These are phyloP conservation scores for Lota lota DNA, from an alignment of 2,113 vertebrate species.

Conservation along the genomic window DNA sequence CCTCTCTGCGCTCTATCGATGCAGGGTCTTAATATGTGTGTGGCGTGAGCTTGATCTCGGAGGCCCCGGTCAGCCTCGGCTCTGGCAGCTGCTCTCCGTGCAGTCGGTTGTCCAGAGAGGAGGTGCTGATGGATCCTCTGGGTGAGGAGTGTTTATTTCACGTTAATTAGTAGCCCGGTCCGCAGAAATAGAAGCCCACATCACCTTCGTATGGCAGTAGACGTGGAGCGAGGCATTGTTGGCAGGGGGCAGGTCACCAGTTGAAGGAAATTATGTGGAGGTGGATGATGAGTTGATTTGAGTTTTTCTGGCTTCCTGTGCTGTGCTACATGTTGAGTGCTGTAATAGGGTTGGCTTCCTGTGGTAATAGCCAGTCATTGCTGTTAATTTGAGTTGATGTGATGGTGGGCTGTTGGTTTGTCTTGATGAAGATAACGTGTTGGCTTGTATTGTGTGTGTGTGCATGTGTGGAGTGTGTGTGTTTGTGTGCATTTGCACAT, in stretches of 20 bases:
- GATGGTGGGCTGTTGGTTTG: too few relatives aligned
- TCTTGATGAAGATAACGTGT: not conserved
- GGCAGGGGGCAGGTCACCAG: not conserved
- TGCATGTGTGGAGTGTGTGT: conserved; percentile 1
- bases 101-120: conserved; percentile 9
- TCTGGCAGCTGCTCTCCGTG: conserved; percentile 39
- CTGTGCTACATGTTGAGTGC: too few relatives aligned
- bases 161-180: conserved; percentile 25
- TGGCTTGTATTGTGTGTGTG: not conserved
- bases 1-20: conserved; percentile 57
- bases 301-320: not conserved
- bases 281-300: not conserved
- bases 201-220: not conserved
- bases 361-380: too few relatives aligned
- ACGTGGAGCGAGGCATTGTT: not conserved
- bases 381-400: too few relatives aligned
- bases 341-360: too few relatives aligned
- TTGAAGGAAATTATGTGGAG: not conserved
- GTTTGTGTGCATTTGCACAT: not conserved
- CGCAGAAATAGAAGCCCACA: conserved; percentile 21
- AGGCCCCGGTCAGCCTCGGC: conserved; percentile 36
- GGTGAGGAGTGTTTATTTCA: conserved; percentile 29
- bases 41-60: not conserved
- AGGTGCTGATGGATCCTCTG: conserved; percentile 17
- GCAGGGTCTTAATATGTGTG: conserved; percentile 8